A percentile compares a stretch with the other conserved stretches of the same genome.
Conservation (phyloP, 2,113 vertebrate species). For the Procavia capensis region DNA sequence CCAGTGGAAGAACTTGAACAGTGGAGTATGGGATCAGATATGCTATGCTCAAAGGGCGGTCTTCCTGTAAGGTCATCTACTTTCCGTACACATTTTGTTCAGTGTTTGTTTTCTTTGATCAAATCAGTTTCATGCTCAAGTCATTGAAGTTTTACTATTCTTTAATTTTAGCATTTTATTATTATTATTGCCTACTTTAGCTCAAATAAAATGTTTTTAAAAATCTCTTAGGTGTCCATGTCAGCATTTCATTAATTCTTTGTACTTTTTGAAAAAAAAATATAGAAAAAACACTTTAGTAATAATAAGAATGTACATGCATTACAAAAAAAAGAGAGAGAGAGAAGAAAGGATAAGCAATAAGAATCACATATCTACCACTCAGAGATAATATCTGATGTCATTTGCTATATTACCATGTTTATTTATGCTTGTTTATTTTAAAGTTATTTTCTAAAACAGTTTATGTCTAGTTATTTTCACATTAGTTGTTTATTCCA, state of each 20-base stretch:
- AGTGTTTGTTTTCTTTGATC: not conserved
- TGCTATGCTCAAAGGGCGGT: not conserved
- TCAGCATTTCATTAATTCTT: conserved; percentile 47
- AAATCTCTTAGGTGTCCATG: not conserved
- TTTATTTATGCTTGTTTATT: conserved; percentile 3
- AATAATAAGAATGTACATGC: not conserved
- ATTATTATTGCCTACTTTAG: not conserved
- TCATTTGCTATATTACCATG: not conserved
- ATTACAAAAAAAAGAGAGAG: not conserved
- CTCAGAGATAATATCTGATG: not conserved
- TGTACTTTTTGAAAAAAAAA: conserved; percentile 22
- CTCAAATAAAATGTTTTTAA: not conserved
- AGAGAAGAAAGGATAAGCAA: not conserved
- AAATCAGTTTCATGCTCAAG: conserved; percentile 30
- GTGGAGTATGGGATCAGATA: not conserved
- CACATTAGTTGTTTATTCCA: not conserved
- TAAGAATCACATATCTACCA: conserved; percentile 28
- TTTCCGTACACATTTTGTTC: conserved; percentile 13
- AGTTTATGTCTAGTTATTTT: conserved; percentile 20
- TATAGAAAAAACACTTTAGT: conserved; percentile 30
- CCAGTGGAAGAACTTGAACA: conserved; percentile 40
- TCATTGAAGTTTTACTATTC: not conserved
- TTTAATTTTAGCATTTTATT: not conserved
- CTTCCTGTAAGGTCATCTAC: not conserved
- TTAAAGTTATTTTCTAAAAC: conserved; percentile 12